These are phyloP conservation scores for Nephrotoma flavescens DNA, from an alignment of 2,888 invertebrate genomes.

Conservation along the genomic window DNA sequence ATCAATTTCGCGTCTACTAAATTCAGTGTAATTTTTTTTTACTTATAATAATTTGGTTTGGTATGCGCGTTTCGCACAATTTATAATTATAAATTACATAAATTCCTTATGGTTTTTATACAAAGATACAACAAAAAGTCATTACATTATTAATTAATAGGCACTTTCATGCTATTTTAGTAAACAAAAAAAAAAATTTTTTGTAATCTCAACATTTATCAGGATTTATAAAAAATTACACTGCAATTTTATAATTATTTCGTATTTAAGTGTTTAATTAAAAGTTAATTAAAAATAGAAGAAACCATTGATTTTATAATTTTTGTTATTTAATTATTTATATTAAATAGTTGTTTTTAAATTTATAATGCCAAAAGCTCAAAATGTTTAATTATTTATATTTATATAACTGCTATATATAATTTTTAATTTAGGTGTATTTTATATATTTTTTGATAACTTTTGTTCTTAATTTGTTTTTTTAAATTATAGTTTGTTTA, in stretches of 20 bases:
- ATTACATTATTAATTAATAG: background rate
- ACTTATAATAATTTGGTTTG: background rate
- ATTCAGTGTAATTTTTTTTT: background rate
- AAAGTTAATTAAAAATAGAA: background rate
- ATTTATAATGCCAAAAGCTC: background rate
- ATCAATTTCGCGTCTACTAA: background rate
- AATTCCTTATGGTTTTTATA: background rate
- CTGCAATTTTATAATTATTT: background rate
- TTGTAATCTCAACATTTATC: background rate
- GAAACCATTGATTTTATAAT: background rate
- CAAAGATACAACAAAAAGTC: background rate
- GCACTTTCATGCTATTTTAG: background rate
- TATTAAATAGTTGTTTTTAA: background rate
- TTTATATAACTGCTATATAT: background rate
- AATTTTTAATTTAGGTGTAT: background rate
- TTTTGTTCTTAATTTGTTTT: background rate
- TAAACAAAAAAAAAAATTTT: background rate
- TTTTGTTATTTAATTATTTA: background rate
- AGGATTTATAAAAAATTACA: background rate
- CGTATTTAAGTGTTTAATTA: background rate
- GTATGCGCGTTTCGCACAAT: background rate
- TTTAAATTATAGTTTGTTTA: background rate
- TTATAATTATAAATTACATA: background rate
- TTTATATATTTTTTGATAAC: background rate
- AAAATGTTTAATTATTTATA: background rate